Evolutionary conservation across 92 coral and sea anemone genomes (phyloP).

Genomic region (Plumapathes pennacea): DNA sequence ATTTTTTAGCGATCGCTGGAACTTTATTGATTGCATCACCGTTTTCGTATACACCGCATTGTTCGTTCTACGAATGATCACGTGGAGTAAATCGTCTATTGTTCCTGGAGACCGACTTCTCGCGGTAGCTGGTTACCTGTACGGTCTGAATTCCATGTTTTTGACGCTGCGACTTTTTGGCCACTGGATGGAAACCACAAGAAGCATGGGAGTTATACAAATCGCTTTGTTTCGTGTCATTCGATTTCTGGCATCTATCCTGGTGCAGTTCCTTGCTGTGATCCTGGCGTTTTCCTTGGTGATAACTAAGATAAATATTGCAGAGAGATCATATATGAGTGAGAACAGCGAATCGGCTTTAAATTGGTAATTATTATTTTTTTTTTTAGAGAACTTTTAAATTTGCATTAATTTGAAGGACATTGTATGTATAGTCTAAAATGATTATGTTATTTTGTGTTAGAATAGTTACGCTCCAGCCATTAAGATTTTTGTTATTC

Average conservation of each 20-base stretch:
- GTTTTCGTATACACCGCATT: slow-evolving; percentile 17
- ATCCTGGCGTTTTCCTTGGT: slow-evolving; percentile 59
- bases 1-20: slow-evolving; percentile 56
- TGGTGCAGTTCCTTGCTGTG: slow-evolving; percentile 50
- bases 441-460: no score
- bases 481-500: no score
- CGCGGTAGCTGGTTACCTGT: slow-evolving; percentile 39
- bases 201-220: slow-evolving; percentile 37
- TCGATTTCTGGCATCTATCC: slow-evolving; percentile 12
- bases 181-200: slow-evolving; percentile 41
- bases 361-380: no score
- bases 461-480: no score
- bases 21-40: slow-evolving; percentile 32
- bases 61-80: slow-evolving; percentile 14
- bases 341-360: no score
- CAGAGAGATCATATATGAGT: slow-evolving; percentile 23
- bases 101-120: slow-evolving; percentile 23
- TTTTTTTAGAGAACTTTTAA: no score
- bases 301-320: slow-evolving; percentile 46
- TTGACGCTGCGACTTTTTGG: slow-evolving; percentile 59
- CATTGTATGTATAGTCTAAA: no score
- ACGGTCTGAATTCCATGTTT: slow-evolving; percentile 54
- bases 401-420: no score
- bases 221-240: slow-evolving; percentile 46
- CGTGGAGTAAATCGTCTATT: slow-evolving; percentile 8